phyloP scores from a whole-genome alignment of 2,113 vertebrate genomes.

The Gambusia affinis region DNA sequence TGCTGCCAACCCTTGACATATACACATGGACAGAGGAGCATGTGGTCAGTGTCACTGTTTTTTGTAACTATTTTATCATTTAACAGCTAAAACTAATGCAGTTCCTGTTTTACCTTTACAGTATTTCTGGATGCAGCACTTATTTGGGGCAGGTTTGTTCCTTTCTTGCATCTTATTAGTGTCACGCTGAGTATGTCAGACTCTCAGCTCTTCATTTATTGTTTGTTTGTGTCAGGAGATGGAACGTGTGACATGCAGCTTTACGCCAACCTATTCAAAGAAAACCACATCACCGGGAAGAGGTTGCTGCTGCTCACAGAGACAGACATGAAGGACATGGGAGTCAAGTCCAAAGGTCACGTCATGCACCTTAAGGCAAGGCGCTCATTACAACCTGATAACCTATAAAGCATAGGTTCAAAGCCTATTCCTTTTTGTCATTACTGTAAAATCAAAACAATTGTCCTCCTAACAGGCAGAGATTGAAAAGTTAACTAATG shows the following conservation, averaged over 20 bases:
- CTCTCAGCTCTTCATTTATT: background rate
- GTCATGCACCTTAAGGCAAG: constrained; percentile 96
- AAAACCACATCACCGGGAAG: constrained; percentile 96
- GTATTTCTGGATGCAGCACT: constrained; percentile 96
- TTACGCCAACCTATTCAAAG: constrained; percentile 91
- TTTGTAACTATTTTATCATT: background rate
- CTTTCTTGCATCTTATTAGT: constrained; percentile 2
- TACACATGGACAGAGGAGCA: constrained; percentile 94
- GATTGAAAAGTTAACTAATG: constrained; percentile 93
- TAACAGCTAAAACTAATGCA: constrained; percentile 10
- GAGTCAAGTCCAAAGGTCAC: constrained; percentile 94
- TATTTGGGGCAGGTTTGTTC: constrained; percentile 89
- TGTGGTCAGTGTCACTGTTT: constrained; percentile 87
- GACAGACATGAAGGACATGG: constrained; percentile 93
- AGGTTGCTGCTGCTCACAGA: constrained; percentile 90
- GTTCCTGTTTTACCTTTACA: constrained; percentile 60
- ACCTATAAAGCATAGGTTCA: background rate
- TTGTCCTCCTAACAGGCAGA: constrained; percentile 82
- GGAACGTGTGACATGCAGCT: constrained; percentile 83
- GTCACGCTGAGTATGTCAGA: background rate
- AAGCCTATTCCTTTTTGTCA: constrained; percentile 5
- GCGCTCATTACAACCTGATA: constrained; percentile 3
- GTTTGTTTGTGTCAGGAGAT: constrained; percentile 76
- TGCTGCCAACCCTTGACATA: constrained; percentile 96
- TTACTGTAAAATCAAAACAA: constrained; percentile 4